A percentile compares a stretch with the other conserved stretches of the same genome.
Conservation (phyloP, 2,113 vertebrate genomes). For the Anarrhichthys ocellatus region DNA sequence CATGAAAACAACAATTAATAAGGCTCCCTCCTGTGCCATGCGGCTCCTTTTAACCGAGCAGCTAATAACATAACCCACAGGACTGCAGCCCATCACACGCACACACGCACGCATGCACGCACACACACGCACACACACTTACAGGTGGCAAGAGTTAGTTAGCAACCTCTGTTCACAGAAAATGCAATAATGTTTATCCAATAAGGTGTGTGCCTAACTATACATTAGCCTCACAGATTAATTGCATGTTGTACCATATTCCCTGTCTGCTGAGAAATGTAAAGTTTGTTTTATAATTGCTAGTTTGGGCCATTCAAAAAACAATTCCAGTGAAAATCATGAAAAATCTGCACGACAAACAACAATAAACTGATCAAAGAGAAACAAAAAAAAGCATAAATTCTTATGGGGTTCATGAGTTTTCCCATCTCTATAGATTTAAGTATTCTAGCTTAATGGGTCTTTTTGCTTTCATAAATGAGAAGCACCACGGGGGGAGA, state of each 20-base stretch:
- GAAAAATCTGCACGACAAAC: not conserved
- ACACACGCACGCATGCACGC: conserved; percentile 71
- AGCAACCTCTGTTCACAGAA: conserved; percentile 51
- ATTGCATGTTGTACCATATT: conserved; percentile 44
- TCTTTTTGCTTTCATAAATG: conserved; percentile 29
- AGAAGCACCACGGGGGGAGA: conserved; percentile 1
- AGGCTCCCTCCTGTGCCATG: conserved; percentile 82
- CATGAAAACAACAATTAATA: conserved; percentile 92
- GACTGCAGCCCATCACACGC: conserved; percentile 74
- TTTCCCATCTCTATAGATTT: not conserved
- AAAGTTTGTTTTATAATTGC: conserved; percentile 9
- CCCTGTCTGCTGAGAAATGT: not conserved
- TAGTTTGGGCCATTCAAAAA: not conserved
- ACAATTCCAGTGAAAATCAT: not conserved
- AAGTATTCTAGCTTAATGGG: conserved; percentile 9
- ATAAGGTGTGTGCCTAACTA: conserved; percentile 25
- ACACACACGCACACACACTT: conserved; percentile 49
- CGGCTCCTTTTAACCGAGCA: conserved; percentile 87
- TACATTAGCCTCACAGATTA: conserved; percentile 35
- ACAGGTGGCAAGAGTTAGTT: conserved; percentile 71
- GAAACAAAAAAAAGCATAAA: not conserved
- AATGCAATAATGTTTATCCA: conserved; percentile 55
- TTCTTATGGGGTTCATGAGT: not conserved
- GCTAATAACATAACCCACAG: conserved; percentile 88
- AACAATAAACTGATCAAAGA: not conserved